Conservation (phyloP, 64 coral and sea anemone species). For the Stichodactyla mertensii region DNA sequence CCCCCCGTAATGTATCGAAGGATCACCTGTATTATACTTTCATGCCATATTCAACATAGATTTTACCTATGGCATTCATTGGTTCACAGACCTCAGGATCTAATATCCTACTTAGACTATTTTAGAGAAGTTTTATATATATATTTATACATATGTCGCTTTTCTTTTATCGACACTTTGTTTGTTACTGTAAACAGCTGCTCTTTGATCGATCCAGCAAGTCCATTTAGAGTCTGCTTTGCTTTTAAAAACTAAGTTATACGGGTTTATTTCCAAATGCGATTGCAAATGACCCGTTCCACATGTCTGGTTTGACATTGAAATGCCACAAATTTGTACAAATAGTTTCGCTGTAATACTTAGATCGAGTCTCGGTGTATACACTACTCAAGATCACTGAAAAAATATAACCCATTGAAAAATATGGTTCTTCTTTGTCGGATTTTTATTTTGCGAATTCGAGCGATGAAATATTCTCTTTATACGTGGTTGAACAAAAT, state of each 20-base stretch:
- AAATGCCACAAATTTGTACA: no score
- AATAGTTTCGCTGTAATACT: no score
- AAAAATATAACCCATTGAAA: background rate
- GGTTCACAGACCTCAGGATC: background rate
- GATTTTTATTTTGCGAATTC: background rate
- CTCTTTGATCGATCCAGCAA: background rate
- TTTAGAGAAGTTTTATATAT: background rate
- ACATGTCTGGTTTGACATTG: background rate
- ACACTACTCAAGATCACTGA: background rate
- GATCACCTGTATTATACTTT: background rate
- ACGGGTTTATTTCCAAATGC: no score
- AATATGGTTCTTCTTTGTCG: background rate
- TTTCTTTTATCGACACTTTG: background rate
- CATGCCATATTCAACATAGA: background rate
- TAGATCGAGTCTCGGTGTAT: no score
- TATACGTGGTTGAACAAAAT: no score
- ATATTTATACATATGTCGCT: background rate
- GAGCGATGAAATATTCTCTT: background rate
- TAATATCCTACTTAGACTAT: no score
- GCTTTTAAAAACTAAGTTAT: no score
- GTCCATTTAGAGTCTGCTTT: no score
- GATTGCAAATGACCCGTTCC: background rate
- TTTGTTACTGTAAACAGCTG: background rate
- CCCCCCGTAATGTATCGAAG: background rate
- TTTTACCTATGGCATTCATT: background rate